Percentiles rank a stretch among this genome's conserved stretches.
These are phyloP conservation scores for Bombus consobrinus DNA, from an alignment of 1,140 invertebrate genomes.

Conservation along the genomic window DNA sequence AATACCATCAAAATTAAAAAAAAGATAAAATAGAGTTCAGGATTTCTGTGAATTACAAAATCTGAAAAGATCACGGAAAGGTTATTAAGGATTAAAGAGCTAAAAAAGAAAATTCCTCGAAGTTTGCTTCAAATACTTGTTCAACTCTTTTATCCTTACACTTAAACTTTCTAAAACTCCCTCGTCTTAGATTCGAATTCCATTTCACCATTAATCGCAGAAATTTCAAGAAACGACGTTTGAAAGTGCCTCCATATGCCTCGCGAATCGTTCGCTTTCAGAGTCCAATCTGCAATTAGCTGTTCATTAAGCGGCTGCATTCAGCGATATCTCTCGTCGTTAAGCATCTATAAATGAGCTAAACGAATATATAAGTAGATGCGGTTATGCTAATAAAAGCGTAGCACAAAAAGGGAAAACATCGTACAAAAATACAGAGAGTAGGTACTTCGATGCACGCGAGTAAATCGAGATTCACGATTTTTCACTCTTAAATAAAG, in stretches of 20 bases:
- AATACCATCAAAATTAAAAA: neutral
- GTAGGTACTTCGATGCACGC: neutral
- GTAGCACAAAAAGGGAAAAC: no score
- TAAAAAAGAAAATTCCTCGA: neutral
- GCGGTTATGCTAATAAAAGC: neutral
- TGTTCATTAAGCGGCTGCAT: slow-evolving; percentile 77
- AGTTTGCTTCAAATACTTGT: neutral
- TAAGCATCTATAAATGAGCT: neutral
- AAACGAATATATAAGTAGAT: neutral
- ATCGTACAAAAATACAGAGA: neutral
- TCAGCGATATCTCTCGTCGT: slow-evolving; percentile 24
- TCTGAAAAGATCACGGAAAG: neutral
- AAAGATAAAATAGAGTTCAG: neutral
- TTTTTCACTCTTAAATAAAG: neutral
- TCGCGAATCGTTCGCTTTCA: slow-evolving; percentile 38
- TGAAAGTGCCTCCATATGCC: neutral
- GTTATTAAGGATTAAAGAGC: no score
- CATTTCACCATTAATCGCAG: neutral
- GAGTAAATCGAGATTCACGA: neutral
- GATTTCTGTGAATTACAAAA: neutral
- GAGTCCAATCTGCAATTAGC: slow-evolving; percentile 80
- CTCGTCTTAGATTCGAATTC: neutral
- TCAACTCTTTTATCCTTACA: no score
- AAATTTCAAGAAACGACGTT: neutral
- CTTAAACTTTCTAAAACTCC: neutral